Base-by-base conservation (phyloP, 2,113 vertebrate genomes). In the Lepus europaeus region DNA sequence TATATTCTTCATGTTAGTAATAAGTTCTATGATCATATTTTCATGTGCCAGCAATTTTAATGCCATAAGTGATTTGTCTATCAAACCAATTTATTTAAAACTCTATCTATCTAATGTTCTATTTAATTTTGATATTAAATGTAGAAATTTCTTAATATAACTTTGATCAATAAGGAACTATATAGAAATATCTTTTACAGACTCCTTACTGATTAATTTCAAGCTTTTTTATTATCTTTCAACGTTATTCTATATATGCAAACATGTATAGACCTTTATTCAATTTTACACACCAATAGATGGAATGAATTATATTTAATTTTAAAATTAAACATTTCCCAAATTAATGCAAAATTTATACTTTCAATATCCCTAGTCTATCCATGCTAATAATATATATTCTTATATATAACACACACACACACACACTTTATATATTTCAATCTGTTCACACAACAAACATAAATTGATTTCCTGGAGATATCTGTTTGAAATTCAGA, bases 121-220 rank as follows among this genome's bases (percentile, higher is more conserved):
- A 53, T 82, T 81, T 73, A 82, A 82, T 63, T 91, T 72, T 22
- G 9, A 73, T 63, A 91, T 63, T 1, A 64, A 73, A 82, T 91
- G 1, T 49, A 33, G 7, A 51, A 73, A 82, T 63, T 61, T 73
- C 45, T 64, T 9, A 63, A 56, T 11, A 33, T 49, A 73, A 51
- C 10, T 73, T 33, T 82, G 63, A 82, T 45, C 39, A 61, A 33
- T 63, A 63, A 78, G 19, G 13, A 80, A 27, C 45, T 33, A n/a
- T n/a, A 76, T 70, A 61, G 14, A 49, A 72, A 72, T 81, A 19
- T 80, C 17, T 10, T 20, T 31, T 90, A 25, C 8, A 90, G 27
- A 61, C 4, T 23, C 59, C 70, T n/a, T 29, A 70, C 5, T 31
- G 29, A 56, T 25, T 80, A 61, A 70, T 81, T 81, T 81, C 61